A percentile compares a stretch with the other conserved stretches of the same genome.
phyloP scores from a whole-genome alignment of 2,797 vertebrate species.

The Arnoldichthys spilopterus region DNA sequence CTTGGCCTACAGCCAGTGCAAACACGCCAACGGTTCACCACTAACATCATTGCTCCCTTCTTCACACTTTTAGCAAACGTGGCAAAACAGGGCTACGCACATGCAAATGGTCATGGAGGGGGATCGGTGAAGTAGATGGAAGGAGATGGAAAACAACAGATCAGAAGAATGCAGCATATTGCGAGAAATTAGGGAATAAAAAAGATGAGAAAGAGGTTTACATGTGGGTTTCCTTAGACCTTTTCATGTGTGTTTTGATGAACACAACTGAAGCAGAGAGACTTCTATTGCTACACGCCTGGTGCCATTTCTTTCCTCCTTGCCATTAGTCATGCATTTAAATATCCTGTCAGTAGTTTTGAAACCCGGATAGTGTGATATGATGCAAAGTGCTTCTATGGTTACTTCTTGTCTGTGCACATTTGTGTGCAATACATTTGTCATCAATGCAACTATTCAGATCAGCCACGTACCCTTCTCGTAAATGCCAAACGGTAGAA shows the following conservation, averaged over 20 bases:
- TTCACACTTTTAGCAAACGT: constrained; percentile 49
- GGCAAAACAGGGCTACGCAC: constrained; percentile 40
- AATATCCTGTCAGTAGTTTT: not conserved
- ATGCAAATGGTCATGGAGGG: constrained; percentile 16
- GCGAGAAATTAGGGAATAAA: not conserved
- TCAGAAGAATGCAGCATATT: constrained; percentile 26
- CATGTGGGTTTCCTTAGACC: constrained; percentile 23
- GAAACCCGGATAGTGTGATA: not conserved
- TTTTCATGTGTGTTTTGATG: constrained; percentile 39
- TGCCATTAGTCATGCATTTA: constrained; percentile 30
- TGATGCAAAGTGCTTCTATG: constrained; percentile 6
- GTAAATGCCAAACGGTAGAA: constrained; percentile 9
- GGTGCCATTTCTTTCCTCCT: constrained; percentile 11
- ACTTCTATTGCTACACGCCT: constrained; percentile 31
- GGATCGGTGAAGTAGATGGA: not conserved
- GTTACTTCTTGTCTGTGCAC: not conserved
- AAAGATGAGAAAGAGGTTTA: not conserved
- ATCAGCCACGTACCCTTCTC: not conserved
- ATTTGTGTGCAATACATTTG: not conserved
- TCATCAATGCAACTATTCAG: not conserved
- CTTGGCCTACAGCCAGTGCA: constrained; percentile 59
- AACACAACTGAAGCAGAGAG: constrained; percentile 47
- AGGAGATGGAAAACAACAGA: not conserved
- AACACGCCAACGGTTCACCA: constrained; percentile 50
- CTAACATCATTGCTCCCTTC: constrained; percentile 51